Evolutionary conservation across 2,888 invertebrate species (phyloP).

Genomic region (Athetis lepigone): DNA sequence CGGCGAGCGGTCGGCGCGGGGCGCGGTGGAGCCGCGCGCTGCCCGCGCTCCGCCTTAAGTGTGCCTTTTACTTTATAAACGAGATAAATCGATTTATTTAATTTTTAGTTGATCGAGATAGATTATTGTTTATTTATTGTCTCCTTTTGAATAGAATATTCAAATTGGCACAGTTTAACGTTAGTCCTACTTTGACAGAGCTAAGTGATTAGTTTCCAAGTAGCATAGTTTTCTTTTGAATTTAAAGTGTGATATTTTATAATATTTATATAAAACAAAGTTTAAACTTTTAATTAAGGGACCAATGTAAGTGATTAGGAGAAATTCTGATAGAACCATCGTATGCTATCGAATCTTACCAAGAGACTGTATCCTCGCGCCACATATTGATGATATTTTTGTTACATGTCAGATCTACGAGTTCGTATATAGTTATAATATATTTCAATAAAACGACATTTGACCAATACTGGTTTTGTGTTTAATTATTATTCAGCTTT

Average conservation of each 20-base stretch:
- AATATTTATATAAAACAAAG: conserved; percentile 89
- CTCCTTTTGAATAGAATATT: conserved; percentile 87
- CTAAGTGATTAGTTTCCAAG: conserved; percentile 88
- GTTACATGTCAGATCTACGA: conserved; percentile 79
- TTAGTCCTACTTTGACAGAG: conserved; percentile 88
- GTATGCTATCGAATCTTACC: conserved; percentile 81
- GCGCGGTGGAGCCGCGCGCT: conserved; percentile 67
- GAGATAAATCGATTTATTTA: conserved; percentile 89
- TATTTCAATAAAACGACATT: conserved; percentile 83
- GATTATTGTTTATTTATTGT: conserved; percentile 90
- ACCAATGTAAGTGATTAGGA: conserved; percentile 90
- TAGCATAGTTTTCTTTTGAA: conserved; percentile 89
- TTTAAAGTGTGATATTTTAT: conserved; percentile 91
- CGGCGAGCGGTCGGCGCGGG: conserved; percentile 67
- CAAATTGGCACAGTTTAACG: conserved; percentile 89
- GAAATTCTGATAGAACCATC: conserved; percentile 87
- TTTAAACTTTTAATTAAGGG: conserved; percentile 90
- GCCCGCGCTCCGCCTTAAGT: conserved; percentile 74
- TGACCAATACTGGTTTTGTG: conserved; percentile 82
- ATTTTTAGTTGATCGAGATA: conserved; percentile 89
- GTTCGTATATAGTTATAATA: conserved; percentile 76
- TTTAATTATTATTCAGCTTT: conserved; percentile 79
- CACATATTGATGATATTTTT: conserved; percentile 79
- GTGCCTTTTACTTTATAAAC: conserved; percentile 88
- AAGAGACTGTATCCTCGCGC: conserved; percentile 84